Conservation (phyloP, 2,888 invertebrate species). For the Tetanocera ferruginea region DNA sequence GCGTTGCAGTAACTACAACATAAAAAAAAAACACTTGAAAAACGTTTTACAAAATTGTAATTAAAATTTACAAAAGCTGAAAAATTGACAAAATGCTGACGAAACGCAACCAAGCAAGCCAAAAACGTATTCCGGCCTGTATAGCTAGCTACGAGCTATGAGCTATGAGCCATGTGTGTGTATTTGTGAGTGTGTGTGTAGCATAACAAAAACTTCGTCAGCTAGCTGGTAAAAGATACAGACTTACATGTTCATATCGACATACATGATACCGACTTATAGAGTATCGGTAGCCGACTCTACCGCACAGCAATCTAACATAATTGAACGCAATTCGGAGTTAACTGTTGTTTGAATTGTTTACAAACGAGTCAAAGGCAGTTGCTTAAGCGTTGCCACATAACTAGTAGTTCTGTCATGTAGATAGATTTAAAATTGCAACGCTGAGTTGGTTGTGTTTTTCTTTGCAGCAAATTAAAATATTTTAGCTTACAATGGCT, state of each 20-base stretch:
- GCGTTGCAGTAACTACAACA: not conserved
- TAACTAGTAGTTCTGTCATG: not conserved
- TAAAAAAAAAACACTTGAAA: not conserved
- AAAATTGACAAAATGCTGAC: conserved; percentile 13
- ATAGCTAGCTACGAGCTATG: not conserved
- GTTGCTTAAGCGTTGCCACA: conserved; percentile 14
- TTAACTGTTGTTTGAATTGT: conserved; percentile 41
- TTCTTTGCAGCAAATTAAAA: too few species aligned
- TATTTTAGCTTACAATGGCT: too few species aligned
- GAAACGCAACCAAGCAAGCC: not conserved
- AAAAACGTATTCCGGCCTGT: not conserved
- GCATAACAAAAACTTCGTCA: not conserved
- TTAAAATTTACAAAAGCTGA: conserved; percentile 33
- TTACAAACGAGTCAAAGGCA: conserved; percentile 32
- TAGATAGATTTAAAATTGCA: too few species aligned
- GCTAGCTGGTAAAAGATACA: not conserved
- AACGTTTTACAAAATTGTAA: conserved; percentile 25
- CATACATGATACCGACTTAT: too few species aligned
- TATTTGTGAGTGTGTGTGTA: not conserved
- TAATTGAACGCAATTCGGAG: conserved; percentile 42
- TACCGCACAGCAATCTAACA: conserved; percentile 25
- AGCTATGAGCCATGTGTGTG: not conserved
- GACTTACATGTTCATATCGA: not conserved
- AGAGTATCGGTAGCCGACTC: not conserved
- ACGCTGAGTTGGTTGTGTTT: too few species aligned